Evolutionary conservation across 2,888 invertebrate species (phyloP).

Genomic region (Drosophila testacea): DNA sequence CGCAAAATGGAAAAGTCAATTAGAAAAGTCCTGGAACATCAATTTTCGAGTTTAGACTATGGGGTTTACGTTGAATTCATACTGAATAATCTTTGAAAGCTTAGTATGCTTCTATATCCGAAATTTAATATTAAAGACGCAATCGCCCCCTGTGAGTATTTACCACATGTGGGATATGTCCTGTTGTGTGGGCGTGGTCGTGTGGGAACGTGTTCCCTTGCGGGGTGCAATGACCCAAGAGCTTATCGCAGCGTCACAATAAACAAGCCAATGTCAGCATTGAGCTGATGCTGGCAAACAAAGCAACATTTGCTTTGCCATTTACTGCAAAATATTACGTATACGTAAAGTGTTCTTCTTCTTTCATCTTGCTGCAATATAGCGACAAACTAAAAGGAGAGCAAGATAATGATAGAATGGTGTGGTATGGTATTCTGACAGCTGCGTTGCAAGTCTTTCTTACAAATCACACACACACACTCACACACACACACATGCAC

Average conservation of each 20-base stretch:
- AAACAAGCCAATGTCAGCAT: conserved; percentile 64
- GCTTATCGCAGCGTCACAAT: conserved; percentile 62
- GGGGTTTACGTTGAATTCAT: too few relatives aligned
- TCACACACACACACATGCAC: conserved; percentile 22
- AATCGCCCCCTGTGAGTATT: conserved; percentile 7
- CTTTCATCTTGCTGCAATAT: conserved; percentile 39
- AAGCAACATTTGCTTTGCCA: conserved; percentile 68
- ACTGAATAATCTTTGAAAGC: not conserved
- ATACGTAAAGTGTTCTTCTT: conserved; percentile 56
- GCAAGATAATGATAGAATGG: conserved; percentile 30
- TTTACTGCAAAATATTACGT: conserved; percentile 66
- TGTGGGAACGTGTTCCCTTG: conserved; percentile 12
- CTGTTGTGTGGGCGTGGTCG: not conserved
- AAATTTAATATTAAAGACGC: conserved; percentile 16
- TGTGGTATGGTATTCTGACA: conserved; percentile 46
- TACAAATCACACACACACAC: conserved; percentile 23
- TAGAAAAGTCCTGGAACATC: too few relatives aligned
- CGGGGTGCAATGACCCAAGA: conserved; percentile 58
- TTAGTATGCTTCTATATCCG: not conserved
- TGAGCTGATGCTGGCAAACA: conserved; percentile 60
- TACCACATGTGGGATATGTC: conserved; percentile 16
- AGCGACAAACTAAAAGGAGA: conserved; percentile 28
- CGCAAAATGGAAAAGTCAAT: too few relatives aligned
- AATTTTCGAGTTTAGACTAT: too few relatives aligned
- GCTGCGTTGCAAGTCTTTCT: conserved; percentile 54